phyloP scores from a whole-genome alignment of 2,113 vertebrate species.

The Nothobranchius furzeri region DNA sequence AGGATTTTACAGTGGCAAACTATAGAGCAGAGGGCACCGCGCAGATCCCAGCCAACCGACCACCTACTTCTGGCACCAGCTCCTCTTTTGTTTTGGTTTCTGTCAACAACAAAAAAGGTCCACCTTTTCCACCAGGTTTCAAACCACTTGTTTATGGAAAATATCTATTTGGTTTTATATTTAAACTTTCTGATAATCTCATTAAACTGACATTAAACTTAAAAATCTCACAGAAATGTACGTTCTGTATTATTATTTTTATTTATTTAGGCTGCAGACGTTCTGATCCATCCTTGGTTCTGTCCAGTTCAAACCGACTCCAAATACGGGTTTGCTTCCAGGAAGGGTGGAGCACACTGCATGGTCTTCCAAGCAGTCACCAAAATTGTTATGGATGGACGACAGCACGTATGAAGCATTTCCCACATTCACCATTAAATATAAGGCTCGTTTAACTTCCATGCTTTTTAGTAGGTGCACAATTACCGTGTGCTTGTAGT shows the following conservation, averaged over 20 bases:
- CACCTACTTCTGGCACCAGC: slow-evolving; percentile 46
- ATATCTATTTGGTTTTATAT: slow-evolving; percentile 19
- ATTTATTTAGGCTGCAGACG: background rate
- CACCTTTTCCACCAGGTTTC: slow-evolving; percentile 17
- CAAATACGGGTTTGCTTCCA: slow-evolving; percentile 54
- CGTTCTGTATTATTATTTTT: background rate
- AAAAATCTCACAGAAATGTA: too few species aligned
- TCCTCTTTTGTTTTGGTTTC: slow-evolving; percentile 63
- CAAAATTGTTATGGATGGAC: slow-evolving; percentile 54
- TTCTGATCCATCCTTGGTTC: background rate
- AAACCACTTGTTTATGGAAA: slow-evolving; percentile 24
- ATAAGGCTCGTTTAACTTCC: slow-evolving; percentile 34
- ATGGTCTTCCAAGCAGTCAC: slow-evolving; percentile 52
- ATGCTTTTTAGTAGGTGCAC: slow-evolving; percentile 22
- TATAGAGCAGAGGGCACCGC: slow-evolving; percentile 33
- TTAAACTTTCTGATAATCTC: background rate
- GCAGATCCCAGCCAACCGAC: slow-evolving; percentile 40
- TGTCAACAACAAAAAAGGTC: slow-evolving; percentile 47
- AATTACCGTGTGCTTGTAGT: slow-evolving; percentile 1
- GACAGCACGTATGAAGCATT: slow-evolving; percentile 48
- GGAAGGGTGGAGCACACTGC: slow-evolving; percentile 54
- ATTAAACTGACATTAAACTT: background rate
- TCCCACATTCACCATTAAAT: slow-evolving; percentile 50
- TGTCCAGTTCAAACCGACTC: slow-evolving; percentile 13
- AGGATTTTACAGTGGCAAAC: slow-evolving; percentile 26